Evolutionary conservation across 2,888 invertebrate genomes (phyloP).

Genomic region (Anoplius nigerrimus): DNA sequence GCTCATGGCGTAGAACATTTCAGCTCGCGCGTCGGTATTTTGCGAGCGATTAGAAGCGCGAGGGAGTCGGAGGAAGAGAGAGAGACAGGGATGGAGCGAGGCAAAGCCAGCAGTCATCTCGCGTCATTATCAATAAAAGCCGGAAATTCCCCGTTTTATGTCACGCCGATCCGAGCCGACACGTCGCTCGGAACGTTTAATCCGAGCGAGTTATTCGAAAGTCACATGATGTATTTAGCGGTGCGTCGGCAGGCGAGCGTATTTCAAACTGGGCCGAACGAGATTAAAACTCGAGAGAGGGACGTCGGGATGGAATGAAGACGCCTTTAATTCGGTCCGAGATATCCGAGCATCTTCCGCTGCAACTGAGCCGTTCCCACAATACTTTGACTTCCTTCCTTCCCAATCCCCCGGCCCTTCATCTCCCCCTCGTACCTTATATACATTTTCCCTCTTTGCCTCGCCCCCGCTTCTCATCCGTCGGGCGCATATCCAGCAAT

Average conservation of each 20-base stretch:
- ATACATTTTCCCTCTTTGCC: neutral
- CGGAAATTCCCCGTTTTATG: neutral
- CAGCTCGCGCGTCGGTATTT: too few species aligned
- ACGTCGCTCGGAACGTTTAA: neutral
- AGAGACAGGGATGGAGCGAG: neutral
- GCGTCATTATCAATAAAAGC: neutral
- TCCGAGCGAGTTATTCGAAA: neutral
- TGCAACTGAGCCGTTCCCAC: neutral
- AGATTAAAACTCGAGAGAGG: conserved; percentile 4
- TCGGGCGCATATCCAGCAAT: too few species aligned
- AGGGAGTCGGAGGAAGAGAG: neutral
- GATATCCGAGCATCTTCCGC: neutral
- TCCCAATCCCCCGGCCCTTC: neutral
- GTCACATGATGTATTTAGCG: conserved; percentile 3
- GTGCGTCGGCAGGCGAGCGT: neutral
- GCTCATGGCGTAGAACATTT: too few species aligned
- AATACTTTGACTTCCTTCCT: neutral
- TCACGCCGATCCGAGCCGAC: neutral
- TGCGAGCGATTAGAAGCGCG: neutral
- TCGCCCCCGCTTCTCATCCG: too few species aligned
- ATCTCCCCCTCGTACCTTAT: neutral
- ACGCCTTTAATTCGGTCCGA: conserved; percentile 3
- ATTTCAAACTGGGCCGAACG: conserved; percentile 1
- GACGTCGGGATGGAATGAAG: conserved; percentile 1
- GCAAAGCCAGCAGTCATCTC: neutral